Percentiles rank a stretch among this genome's conserved stretches.
Conservation (phyloP, 2,797 vertebrate species). For the Manis pentadactyla region DNA sequence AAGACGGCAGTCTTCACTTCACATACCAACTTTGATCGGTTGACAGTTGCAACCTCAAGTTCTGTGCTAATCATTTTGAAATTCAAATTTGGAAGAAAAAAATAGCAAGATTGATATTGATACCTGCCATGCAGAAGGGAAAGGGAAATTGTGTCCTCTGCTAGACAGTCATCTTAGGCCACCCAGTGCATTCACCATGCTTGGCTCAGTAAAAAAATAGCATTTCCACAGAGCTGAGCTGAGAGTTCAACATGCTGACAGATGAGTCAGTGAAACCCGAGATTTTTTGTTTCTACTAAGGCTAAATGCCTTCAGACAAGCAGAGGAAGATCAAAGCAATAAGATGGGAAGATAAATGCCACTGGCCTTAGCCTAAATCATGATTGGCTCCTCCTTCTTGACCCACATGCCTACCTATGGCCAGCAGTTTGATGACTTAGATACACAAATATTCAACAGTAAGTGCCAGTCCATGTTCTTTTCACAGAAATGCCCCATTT, state of each 20-base stretch:
- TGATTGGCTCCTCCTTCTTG: background rate
- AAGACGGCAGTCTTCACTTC: background rate
- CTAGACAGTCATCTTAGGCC: background rate
- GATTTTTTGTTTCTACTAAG: constrained; percentile 16
- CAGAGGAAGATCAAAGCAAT: background rate
- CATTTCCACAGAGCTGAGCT: background rate
- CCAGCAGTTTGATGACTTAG: background rate
- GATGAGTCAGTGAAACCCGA: background rate
- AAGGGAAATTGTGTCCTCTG: background rate
- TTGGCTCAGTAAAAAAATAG: background rate
- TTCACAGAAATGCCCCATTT: background rate
- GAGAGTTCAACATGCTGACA: background rate
- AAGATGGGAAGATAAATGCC: background rate
- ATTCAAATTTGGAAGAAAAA: background rate
- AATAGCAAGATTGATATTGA: background rate
- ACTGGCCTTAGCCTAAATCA: background rate
- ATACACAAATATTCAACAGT: background rate
- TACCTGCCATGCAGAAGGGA: background rate
- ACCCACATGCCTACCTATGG: background rate
- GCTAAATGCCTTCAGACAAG: background rate
- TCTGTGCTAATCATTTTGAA: background rate
- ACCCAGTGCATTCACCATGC: background rate
- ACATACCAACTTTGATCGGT: background rate
- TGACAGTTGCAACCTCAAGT: background rate
- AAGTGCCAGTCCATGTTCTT: background rate